Percentiles rank a stretch among this genome's conserved stretches.
Evolutionary conservation across 2,797 vertebrate species (phyloP).

Genomic region (Anomalospiza imberbis): DNA sequence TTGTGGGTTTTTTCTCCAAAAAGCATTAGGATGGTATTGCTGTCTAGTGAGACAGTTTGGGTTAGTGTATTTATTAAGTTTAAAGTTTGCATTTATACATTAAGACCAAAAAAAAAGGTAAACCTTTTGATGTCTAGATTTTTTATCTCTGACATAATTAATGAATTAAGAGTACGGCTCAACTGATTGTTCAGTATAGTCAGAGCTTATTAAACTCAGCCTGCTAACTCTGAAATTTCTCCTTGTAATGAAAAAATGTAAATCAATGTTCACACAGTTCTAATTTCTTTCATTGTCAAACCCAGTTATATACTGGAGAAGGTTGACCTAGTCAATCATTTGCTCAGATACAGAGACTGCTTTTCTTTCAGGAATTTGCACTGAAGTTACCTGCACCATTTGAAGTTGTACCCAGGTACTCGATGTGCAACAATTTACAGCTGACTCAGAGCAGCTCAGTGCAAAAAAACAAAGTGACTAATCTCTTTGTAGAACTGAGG

Average conservation of each 20-base stretch:
- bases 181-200: neutral
- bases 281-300: neutral
- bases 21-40: neutral
- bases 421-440: neutral
- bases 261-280: neutral
- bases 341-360: neutral
- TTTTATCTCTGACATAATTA: neutral
- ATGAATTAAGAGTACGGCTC: neutral
- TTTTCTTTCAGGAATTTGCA: conserved; percentile 18
- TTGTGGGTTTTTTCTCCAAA: neutral
- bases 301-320: neutral
- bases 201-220: neutral
- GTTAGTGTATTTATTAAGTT: neutral
- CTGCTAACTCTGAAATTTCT: neutral
- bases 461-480: conserved; percentile 59
- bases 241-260: neutral
- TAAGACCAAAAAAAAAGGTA: neutral
- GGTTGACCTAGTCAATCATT: neutral
- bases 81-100: neutral
- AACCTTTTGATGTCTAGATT: neutral
- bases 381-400: conserved; percentile 23
- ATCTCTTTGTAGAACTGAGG: conserved; percentile 29
- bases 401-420: conserved; percentile 6
- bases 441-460: conserved; percentile 49
- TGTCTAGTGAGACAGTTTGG: neutral